Evolutionary conservation across 2,113 vertebrate genomes (phyloP), one percentile per base, ranked within the genome.

Genomic region (Tragelaphus strepsiceros): DNA sequence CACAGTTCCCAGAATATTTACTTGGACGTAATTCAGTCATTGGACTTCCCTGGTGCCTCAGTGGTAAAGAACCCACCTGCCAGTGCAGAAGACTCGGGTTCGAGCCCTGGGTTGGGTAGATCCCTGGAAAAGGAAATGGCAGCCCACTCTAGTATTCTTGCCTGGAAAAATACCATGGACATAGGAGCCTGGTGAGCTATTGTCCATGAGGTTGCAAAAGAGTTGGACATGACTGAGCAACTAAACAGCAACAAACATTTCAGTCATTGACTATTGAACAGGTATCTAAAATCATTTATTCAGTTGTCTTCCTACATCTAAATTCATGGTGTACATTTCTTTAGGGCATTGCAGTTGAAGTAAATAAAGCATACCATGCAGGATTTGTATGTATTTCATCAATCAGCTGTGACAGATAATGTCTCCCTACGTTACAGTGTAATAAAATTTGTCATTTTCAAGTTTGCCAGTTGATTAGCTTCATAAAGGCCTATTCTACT

Each of bases 221-320:
- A 43, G 39, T 77, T 3, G 2, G 39, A 7, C 39, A 77, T 77
- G 71, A 43, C 39, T 77, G 12, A 77, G 39, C 0, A 0, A 26
- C 39, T 43, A 14, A 77, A 77, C 12, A 43, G 39, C 39, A 43
- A 13, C 22, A 77, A 26, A 43, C 22, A 77, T 61, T 91, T 71
- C 32, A 89, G n/a, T 89, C 88, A 83, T 62, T 82, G 85, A 46
- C 21, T n/a, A 39, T 26, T 91, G 24, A 43, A 91, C 89, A 90
- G 14, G 30, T 14, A n/a, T 86, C 51, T 46, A 53, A 90, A 89
- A 7, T 3, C 5, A 19, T 54, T 53, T 81, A 71, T 93, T 92
- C 58, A 24, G 5, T 35, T 95, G 15, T 88, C 59, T 91, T 86
- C 22, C 56, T 88, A 15, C 3, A 28, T 88, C 14, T 51, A 32